Evolutionary conservation across 1,140 invertebrate genomes (phyloP), one percentile per base, ranked within the genome.

Genomic region (Atta cephalotes): DNA sequence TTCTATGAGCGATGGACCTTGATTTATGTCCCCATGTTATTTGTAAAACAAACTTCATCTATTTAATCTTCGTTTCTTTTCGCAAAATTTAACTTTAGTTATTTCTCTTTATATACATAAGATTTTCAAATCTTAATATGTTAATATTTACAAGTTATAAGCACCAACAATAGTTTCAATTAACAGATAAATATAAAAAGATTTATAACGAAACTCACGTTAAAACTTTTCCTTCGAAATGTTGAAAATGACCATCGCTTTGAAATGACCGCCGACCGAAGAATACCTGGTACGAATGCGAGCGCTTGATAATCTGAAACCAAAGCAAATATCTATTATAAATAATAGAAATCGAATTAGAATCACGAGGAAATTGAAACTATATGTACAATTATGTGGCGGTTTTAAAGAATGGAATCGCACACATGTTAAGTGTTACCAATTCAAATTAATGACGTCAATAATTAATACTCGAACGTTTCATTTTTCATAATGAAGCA

Each of bases 171-270:
- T 45, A 45, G 63, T 0, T 60, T 25, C 18, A 45, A 81, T 51
- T 51, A 35, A 28, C 39, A n/a, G 10, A 58, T 14, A 31, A 68
- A 18, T 71, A 12, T 28, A 71, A 25, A 35, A 49, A 31, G 18
- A 51, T 51, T 51, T 21, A 25, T 5, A n/a, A 25, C 35, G 4
- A 25, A 78, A 87, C 89, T 90, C 16, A 90, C 89, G 39, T 89
- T 35, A 51, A 25, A 90, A 53, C 5, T 28, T 31, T 74, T 79
- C 21, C 21, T 51, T 68, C 18, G 16, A 45, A 16, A n/a, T 51
- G 65, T 14, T 31, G n/a, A 63, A 45, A 10, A 60, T 28, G 3
- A 51, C 12, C 70, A 16, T 25, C 12, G 16, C 68, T 12, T 35
- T 16, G 6, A 3, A 16, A 35, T 45, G 7, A n/a, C 10, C 10